These are phyloP conservation scores for Sabellastarte sp. DNA, from an alignment of 2,888 invertebrate species.

Conservation along the genomic window DNA sequence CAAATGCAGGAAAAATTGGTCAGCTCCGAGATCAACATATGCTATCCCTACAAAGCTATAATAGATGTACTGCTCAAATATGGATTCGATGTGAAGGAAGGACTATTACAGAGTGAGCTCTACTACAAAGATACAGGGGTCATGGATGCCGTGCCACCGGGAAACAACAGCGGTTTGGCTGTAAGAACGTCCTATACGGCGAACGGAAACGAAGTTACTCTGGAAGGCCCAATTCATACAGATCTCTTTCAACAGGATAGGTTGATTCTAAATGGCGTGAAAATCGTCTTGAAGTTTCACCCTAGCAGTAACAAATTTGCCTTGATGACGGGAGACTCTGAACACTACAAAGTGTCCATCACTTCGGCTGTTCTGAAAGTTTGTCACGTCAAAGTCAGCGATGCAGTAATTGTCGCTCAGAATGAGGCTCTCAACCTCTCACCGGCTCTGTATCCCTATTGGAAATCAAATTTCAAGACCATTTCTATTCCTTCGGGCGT, in stretches of 20 bases:
- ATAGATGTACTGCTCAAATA: not conserved
- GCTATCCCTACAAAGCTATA: not conserved
- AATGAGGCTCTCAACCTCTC: not conserved
- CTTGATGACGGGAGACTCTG: not conserved
- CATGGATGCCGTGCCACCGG: not conserved
- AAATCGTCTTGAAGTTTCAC: not conserved
- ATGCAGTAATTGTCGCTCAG: not conserved
- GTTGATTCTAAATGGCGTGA: not conserved
- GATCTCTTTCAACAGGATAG: not conserved
- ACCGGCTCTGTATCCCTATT: slow-evolving; percentile 1
- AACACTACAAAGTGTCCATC: slow-evolving; percentile 5
- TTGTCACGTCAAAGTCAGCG: not conserved
- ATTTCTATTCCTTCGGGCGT: slow-evolving; percentile 1
- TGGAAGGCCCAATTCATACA: not conserved
- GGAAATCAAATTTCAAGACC: slow-evolving; percentile 6
- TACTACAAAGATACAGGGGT: not conserved
- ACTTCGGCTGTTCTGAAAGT: slow-evolving; percentile 5
- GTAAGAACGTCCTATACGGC: not conserved
- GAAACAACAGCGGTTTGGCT: not conserved
- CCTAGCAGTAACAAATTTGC: not conserved
- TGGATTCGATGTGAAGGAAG: not conserved
- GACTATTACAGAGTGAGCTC: not conserved
- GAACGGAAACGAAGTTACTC: not conserved
- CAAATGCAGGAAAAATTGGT: slow-evolving; percentile 4
- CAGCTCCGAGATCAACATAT: not conserved